A percentile compares a stretch with the other conserved stretches of the same genome.
These are phyloP conservation scores for Rhabdomys pumilio DNA, from an alignment of 2,797 vertebrate species.

Conservation along the genomic window DNA sequence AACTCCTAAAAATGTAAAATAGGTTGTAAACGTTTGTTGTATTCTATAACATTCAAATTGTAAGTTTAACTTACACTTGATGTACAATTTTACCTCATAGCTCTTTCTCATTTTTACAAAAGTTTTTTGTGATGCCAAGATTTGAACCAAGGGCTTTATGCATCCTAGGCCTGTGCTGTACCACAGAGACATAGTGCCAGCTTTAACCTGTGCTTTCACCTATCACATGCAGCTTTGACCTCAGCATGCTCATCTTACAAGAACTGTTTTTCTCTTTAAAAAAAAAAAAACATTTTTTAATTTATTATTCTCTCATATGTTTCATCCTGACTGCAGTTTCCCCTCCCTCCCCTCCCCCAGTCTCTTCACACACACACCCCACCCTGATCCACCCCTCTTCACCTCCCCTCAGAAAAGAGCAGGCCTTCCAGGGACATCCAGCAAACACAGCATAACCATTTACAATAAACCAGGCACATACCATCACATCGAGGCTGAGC, in stretches of 20 bases:
- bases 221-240: background rate
- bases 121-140: background rate
- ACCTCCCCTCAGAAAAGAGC: background rate
- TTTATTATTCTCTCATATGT: background rate
- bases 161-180: background rate
- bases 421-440: background rate
- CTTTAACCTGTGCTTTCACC: background rate
- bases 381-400: background rate
- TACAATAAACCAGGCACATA: background rate
- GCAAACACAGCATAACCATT: background rate
- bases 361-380: background rate
- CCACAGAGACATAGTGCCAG: background rate
- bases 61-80: constrained; percentile 49
- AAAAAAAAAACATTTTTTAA: background rate
- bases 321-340: background rate
- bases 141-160: background rate
- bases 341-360: background rate
- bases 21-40: background rate
- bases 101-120: constrained; percentile 31
- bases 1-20: background rate
- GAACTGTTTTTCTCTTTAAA: background rate
- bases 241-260: background rate
- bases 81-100: constrained; percentile 5
- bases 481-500: background rate
- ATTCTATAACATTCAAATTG: background rate